These are phyloP conservation scores for Platichthys flesus DNA, from an alignment of 2,113 vertebrate genomes.

Conservation along the genomic window DNA sequence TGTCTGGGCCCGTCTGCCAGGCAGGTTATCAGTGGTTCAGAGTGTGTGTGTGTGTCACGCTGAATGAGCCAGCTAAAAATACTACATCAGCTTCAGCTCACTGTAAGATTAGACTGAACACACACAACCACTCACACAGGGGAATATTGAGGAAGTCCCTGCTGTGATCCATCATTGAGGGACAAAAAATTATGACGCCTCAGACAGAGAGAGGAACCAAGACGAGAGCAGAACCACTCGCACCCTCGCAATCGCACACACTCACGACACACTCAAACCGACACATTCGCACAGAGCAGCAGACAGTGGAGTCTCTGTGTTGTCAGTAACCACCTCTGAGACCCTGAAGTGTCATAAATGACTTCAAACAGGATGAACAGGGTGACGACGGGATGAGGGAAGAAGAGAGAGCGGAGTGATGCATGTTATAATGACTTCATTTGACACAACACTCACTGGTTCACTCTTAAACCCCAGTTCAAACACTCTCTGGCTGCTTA, in stretches of 20 bases:
- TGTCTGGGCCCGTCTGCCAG: constrained; percentile 20
- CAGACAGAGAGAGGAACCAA: constrained; percentile 25
- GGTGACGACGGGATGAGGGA: constrained; percentile 39
- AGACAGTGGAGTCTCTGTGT: constrained; percentile 64
- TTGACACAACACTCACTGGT: constrained; percentile 40
- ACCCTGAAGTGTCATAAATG: constrained; percentile 70
- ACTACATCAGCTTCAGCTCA: constrained; percentile 21
- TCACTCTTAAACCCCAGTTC: constrained; percentile 38
- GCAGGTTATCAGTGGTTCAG: constrained; percentile 34
- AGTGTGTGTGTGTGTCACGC: constrained; percentile 19
- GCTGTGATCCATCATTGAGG: constrained; percentile 51
- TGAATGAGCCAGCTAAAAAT: constrained; percentile 51
- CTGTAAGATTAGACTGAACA: constrained; percentile 10
- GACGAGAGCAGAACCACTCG: constrained; percentile 19
- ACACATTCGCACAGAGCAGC: constrained; percentile 11
- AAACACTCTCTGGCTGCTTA: constrained; percentile 2
- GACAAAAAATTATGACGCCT: constrained; percentile 61
- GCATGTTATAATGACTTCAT: constrained; percentile 51
- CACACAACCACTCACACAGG: constrained; percentile 12
- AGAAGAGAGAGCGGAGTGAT: constrained; percentile 43
- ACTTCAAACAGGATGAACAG: constrained; percentile 56
- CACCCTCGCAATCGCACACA: constrained; percentile 4
- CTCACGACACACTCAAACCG: neutral
- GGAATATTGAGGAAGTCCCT: constrained; percentile 64
- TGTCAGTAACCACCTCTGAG: constrained; percentile 62